A percentile compares a stretch with the other conserved stretches of the same genome.
phyloP scores from a whole-genome alignment of 1,140 invertebrate species.

The Physella acuta region DNA sequence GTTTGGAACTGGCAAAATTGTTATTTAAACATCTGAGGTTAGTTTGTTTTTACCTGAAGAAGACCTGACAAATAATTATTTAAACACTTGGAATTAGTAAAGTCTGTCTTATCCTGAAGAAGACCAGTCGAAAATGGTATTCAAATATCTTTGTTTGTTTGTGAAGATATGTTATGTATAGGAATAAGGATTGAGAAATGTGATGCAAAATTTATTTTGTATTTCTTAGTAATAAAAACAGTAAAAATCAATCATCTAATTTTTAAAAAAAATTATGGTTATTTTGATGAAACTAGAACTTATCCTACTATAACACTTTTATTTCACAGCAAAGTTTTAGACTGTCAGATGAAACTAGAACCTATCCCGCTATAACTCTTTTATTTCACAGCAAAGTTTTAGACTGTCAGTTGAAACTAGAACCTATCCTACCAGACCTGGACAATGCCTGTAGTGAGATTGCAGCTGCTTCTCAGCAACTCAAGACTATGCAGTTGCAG shows the following conservation, averaged over 20 bases:
- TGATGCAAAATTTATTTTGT: too few relatives aligned
- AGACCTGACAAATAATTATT: background rate
- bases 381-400: conserved; percentile 33
- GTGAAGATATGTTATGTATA: too few relatives aligned
- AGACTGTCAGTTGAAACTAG: conserved; percentile 29
- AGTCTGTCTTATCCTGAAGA: too few relatives aligned
- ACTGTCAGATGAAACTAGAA: background rate
- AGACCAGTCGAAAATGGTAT: too few relatives aligned
- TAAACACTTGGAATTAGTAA: background rate
- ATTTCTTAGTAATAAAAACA: background rate
- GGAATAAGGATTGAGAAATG: too few relatives aligned
- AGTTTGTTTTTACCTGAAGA: too few relatives aligned
- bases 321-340: background rate
- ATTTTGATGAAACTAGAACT: background rate
- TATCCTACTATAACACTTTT: background rate
- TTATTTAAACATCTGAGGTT: conserved; percentile 26
- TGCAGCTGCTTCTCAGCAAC: conserved; percentile 24
- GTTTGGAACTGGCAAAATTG: background rate
- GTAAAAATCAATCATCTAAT: background rate
- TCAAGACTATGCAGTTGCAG: conserved; percentile 28
- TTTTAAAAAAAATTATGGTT: background rate
- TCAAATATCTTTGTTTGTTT: too few relatives aligned
- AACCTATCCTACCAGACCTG: conserved; percentile 28
- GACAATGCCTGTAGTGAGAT: conserved; percentile 30
- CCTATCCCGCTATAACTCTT: background rate